Conservation (phyloP, 1,140 invertebrate genomes). For the Gryon sp. region DNA sequence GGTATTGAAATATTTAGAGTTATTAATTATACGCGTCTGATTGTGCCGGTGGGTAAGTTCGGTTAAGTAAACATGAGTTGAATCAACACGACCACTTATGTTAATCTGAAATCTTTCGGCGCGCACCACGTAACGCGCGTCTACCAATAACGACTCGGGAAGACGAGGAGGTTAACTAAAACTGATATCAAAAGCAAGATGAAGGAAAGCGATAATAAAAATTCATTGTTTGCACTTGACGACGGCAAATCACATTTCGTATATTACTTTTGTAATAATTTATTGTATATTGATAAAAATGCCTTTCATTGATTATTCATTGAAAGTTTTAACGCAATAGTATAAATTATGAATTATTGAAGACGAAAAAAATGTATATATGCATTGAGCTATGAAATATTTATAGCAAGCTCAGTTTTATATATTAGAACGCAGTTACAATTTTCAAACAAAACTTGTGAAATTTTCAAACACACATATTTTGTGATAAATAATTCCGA, state of each 20-base stretch:
- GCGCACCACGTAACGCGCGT: conserved; percentile 38
- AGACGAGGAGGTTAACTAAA: conserved; percentile 44
- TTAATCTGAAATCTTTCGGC: conserved; percentile 57
- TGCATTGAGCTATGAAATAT: conserved; percentile 39
- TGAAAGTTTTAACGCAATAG: conserved; percentile 51
- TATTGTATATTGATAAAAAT: conserved; percentile 60
- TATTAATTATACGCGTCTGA: conserved; percentile 56
- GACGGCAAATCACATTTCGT: conserved; percentile 56
- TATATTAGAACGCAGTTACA: conserved; percentile 48
- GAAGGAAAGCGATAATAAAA: conserved; percentile 57
- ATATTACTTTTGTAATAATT: conserved; percentile 58
- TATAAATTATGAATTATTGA: conserved; percentile 62
- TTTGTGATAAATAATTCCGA: conserved; percentile 54
- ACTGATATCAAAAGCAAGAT: conserved; percentile 49
- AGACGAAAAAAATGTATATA: conserved; percentile 27
- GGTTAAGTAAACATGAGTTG: conserved; percentile 56
- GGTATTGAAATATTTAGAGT: conserved; percentile 51
- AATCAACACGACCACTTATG: conserved; percentile 58
- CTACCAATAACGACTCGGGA: conserved; percentile 19
- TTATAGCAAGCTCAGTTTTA: conserved; percentile 38
- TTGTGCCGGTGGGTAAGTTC: conserved; percentile 42
- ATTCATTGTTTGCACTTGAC: conserved; percentile 53
- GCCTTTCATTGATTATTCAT: conserved; percentile 55
- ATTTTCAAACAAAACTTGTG: conserved; percentile 52
- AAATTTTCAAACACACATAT: conserved; percentile 52